A percentile compares a stretch with the other conserved stretches of the same genome.
These are phyloP conservation scores for Cheirogaleus major DNA, from an alignment of 2,797 vertebrate genomes.

Conservation along the genomic window DNA sequence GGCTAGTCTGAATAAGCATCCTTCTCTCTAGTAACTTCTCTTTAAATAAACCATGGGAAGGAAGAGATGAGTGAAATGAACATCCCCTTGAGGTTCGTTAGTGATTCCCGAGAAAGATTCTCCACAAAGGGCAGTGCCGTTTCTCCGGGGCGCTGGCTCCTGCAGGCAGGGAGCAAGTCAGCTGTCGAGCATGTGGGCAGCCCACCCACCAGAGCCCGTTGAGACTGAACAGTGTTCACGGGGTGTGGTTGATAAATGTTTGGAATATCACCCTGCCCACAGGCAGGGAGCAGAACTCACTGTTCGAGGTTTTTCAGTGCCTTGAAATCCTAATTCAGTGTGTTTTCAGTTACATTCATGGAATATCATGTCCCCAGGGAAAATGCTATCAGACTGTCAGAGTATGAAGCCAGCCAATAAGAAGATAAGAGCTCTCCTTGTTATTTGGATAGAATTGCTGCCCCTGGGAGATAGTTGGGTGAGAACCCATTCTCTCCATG, in stretches of 20 bases:
- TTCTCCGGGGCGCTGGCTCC: background rate
- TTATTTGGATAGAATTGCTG: background rate
- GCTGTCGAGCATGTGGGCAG: background rate
- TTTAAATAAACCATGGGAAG: background rate
- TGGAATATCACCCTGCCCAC: fast-evolving
- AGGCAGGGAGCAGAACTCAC: background rate
- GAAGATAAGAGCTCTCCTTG: background rate
- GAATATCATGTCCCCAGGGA: background rate
- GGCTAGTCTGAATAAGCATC: background rate
- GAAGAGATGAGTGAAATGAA: background rate
- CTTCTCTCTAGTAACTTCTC: background rate
- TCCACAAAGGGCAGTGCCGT: background rate
- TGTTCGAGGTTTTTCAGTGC: background rate
- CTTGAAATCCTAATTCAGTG: background rate
- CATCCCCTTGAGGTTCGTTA: background rate
- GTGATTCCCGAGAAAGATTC: background rate
- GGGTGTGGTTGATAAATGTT: background rate
- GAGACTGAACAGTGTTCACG: background rate
- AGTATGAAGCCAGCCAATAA: background rate
- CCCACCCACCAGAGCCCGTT: fast-evolving
- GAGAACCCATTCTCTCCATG: background rate
- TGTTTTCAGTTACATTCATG: background rate
- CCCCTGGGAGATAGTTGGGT: background rate
- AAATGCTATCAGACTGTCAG: background rate
- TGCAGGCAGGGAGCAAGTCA: background rate